A percentile compares a stretch with the other conserved stretches of the same genome.
Evolutionary conservation across 2,888 invertebrate species (phyloP).

Genomic region (Leptogaster cylindrica): DNA sequence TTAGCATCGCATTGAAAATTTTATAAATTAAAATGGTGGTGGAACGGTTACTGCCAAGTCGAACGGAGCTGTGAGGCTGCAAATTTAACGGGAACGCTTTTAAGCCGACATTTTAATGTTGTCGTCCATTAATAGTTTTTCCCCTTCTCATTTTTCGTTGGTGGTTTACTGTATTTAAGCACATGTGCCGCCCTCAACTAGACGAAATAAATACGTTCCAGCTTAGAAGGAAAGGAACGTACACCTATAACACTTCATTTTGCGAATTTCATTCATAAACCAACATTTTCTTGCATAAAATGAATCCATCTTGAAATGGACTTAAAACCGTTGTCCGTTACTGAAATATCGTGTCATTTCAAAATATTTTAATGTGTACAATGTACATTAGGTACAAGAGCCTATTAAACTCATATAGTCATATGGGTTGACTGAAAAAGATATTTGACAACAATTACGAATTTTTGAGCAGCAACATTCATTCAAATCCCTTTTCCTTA

Average conservation of each 20-base stretch:
- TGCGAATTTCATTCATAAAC: no score
- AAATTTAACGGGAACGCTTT: slow-evolving; percentile 24
- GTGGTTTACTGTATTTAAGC: slow-evolving; percentile 22
- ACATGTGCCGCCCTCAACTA: slow-evolving; percentile 29
- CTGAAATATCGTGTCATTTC: no score
- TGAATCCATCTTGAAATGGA: no score
- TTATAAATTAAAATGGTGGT: slow-evolving; percentile 32
- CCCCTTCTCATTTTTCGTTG: slow-evolving; percentile 15
- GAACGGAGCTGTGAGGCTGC: background rate
- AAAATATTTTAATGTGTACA: no score
- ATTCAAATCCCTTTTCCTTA: no score
- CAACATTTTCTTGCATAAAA: no score
- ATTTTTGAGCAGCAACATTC: no score
- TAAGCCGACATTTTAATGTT: slow-evolving; percentile 28
- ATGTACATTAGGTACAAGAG: no score
- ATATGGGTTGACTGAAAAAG: no score
- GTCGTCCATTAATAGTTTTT: slow-evolving; percentile 33
- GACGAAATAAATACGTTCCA: slow-evolving; percentile 28
- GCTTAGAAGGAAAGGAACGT: background rate
- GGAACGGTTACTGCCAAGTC: slow-evolving; percentile 1
- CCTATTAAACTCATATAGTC: no score
- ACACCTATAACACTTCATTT: background rate
- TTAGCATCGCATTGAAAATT: slow-evolving; percentile 10
- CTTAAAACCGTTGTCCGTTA: no score
- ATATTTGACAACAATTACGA: no score